Percentiles rank a stretch among this genome's conserved stretches.
Conservation (phyloP, 2,888 invertebrate species). For the Tiphia femorata region DNA sequence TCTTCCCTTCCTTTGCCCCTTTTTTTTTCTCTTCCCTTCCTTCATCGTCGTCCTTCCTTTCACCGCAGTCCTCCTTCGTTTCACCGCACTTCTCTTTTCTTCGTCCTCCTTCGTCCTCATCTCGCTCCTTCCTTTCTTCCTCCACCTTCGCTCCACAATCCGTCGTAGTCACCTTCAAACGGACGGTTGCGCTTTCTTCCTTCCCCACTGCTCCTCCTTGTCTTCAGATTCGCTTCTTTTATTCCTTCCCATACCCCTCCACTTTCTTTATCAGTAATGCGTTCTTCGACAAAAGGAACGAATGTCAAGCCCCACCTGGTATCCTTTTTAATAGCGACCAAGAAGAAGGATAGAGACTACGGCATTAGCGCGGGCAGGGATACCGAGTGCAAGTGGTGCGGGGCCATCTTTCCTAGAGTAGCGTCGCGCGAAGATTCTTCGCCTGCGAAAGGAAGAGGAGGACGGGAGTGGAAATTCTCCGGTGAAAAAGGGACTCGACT, state of each 20-base stretch:
- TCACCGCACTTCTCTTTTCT: neutral
- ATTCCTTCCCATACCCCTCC: neutral
- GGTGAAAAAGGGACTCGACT: no score
- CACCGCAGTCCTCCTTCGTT: neutral
- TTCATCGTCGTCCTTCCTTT: neutral
- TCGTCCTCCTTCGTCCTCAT: neutral
- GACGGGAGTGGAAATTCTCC: no score
- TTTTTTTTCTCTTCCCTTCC: neutral
- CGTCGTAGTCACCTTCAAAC: no score
- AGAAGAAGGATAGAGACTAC: no score
- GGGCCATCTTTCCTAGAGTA: no score
- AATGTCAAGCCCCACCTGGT: conserved; percentile 36
- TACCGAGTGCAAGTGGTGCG: no score
- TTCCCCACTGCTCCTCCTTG: conserved; percentile 1
- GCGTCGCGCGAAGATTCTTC: no score
- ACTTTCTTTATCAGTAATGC: conserved; percentile 34
- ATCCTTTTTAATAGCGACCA: conserved; percentile 16
- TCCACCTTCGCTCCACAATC: neutral
- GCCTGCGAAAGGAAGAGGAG: no score
- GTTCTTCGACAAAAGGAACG: conserved; percentile 49
- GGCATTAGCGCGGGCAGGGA: no score
- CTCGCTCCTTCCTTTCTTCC: neutral
- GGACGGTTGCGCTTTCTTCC: no score
- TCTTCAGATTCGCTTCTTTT: neutral
- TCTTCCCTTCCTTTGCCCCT: neutral